These are phyloP conservation scores for Eupithecia inturbata DNA, from an alignment of 2,888 invertebrate species.

Conservation along the genomic window DNA sequence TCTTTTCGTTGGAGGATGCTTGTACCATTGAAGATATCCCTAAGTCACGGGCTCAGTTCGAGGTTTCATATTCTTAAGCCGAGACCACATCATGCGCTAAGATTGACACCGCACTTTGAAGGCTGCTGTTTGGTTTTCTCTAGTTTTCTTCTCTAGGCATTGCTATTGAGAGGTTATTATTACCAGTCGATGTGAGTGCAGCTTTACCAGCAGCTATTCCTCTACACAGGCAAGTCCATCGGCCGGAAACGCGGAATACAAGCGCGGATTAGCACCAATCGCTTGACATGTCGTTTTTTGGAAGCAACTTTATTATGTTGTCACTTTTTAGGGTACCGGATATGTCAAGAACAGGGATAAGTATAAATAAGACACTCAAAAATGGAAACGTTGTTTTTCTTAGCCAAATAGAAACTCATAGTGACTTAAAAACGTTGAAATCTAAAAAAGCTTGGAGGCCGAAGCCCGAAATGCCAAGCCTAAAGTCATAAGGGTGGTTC, in stretches of 20 bases:
- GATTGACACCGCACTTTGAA: neutral
- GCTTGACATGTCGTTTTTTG: conserved; percentile 41
- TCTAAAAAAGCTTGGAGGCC: neutral
- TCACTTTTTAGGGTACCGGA: conserved; percentile 37
- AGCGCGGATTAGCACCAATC: conserved; percentile 44
- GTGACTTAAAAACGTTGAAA: neutral
- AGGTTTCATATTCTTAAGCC: neutral
- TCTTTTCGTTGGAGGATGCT: neutral
- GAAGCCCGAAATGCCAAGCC: neutral
- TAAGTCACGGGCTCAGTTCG: neutral
- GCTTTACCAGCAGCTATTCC: conserved; percentile 25
- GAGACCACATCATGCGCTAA: neutral
- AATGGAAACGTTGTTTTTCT: too few species aligned
- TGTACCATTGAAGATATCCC: neutral
- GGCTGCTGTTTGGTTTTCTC: neutral
- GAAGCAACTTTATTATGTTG: conserved; percentile 44
- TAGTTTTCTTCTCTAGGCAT: too few species aligned
- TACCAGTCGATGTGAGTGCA: conserved; percentile 8
- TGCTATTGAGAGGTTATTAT: neutral
- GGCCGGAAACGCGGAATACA: conserved; percentile 41
- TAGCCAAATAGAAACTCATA: neutral
- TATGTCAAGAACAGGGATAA: neutral
- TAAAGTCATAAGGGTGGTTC: neutral
- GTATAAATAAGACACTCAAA: too few species aligned
- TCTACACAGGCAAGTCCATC: conserved; percentile 17